Base-by-base conservation (phyloP, 1,140 invertebrate genomes). In the Caenorhabditis latens region DNA sequence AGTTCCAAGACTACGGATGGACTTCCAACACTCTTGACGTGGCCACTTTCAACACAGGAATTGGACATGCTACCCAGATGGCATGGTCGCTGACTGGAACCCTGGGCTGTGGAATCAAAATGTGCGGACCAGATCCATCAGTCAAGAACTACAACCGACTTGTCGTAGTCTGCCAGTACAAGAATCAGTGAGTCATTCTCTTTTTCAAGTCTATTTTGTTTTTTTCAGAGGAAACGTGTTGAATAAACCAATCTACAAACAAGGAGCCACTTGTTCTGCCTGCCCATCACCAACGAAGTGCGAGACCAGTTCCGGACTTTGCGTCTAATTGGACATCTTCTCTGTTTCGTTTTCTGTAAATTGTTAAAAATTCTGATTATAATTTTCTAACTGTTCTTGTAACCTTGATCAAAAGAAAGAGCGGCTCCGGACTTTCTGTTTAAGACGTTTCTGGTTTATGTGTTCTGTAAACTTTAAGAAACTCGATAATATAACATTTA, bases 51-150 rank as follows among this genome's bases (percentile, higher is more conserved):
- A 58, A 79, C n/a, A 53, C 65, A 14, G 67, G 67, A 42, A 79
- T 86, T 24, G 85, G 85, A 21, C 85, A 79, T 79, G 85, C 85
- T 43, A 86, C 85, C 16, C 83, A 85, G 43, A 85, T 85, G 84
- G 84, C 84, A 7, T 85, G 84, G 84, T 48, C 58, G 9, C 50
- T 32, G 40, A 53, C 58, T 24, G 42, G 21, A 8, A 24, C 24
- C 4, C 24, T 85, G 5, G 84, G 84, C 19, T 85, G 84, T 50
- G 84, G 84, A 48, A 48, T 85, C 43, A 84, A 84, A 19, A 55
- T 42, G 8, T 84, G 83, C 46, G 65, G 65, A 46, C 24, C 55
- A 46, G 50, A 55, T 19, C n/a, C 83, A 21, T 9, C 7, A 1
- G 13, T 13, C 7, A 46, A 63, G 2, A 24, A 46, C 24, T 46